Base-by-base conservation (phyloP, 1,140 invertebrate species). In the Orchesella cincta region DNA sequence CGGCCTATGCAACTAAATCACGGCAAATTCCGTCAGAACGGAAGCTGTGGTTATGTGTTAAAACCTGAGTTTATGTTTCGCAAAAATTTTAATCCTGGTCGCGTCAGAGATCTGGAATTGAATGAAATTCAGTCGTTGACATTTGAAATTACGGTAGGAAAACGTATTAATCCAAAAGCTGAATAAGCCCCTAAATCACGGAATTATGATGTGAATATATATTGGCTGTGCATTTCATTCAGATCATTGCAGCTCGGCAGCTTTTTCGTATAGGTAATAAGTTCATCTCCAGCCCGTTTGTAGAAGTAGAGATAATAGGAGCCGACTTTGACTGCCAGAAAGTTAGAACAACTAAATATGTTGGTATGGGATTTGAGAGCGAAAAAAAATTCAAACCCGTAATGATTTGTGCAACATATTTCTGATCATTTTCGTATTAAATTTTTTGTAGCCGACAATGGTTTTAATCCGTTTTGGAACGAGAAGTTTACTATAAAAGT, bases 381-480 rank as follows among this genome's bases (percentile, higher is more conserved):
- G 46, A 23, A 62, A 29, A 35, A 46, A 23, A 33, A 29, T n/a
- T 71, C 39, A 46, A 62, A 34, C 23, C 5, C 51, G 18, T 54
- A 64, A 46, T 46, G 39, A 46, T 46, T 20, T 8, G 39, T 46
- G 26, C 54, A 57, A 57, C 39, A 46, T 46, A 20, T 46, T 57
- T 57, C 3, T n/a, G n/a, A n/a, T n/a, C 54, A 57, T 57, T 57
- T 8, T n/a, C n/a, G n/a, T n/a, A 20, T 71, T 39, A 31, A 70
- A 39, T 46, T 20, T 23, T 57, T 57, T n/a, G n/a, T 33, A 95
- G 94, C 90, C 82, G 96, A 98, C 83, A 99, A 99, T 88, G 97
- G 97, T 23, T 91, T 99, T 64, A 98, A 98, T 88, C 98, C 98
- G 0, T 88, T 94, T 46, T 99, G 97, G 97, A 91, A 94, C 83